These are phyloP conservation scores for Tylochromis polylepis DNA, from an alignment of 2,113 vertebrate species.

Conservation along the genomic window DNA sequence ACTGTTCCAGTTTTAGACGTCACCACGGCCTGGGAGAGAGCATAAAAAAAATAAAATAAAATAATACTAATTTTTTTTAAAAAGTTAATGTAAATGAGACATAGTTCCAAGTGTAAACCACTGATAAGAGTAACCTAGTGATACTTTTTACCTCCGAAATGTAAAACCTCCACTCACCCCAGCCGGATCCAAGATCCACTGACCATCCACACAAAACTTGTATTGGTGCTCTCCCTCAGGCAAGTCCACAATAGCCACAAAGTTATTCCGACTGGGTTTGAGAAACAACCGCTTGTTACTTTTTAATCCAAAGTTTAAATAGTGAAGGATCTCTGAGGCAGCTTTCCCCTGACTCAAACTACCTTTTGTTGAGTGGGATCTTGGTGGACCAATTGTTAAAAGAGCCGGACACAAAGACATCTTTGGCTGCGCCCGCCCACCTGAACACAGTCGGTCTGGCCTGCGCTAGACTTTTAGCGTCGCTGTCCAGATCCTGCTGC, in stretches of 20 bases:
- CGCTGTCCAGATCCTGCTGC: slow-evolving; percentile 90
- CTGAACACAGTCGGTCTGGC: slow-evolving; percentile 90
- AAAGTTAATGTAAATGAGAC: neutral
- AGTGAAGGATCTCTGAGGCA: neutral
- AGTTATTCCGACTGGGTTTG: slow-evolving; percentile 86
- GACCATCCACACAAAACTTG: slow-evolving; percentile 94
- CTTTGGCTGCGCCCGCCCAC: slow-evolving; percentile 87
- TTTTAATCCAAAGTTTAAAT: neutral
- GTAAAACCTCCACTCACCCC: slow-evolving; percentile 74
- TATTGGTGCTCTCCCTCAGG: slow-evolving; percentile 98
- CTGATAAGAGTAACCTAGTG: neutral
- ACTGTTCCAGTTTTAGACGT: slow-evolving; percentile 90
- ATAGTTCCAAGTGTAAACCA: neutral
- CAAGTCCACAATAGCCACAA: slow-evolving; percentile 91
- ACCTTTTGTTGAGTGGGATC: slow-evolving; percentile 95
- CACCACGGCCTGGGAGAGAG: slow-evolving; percentile 77
- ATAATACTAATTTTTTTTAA: too few relatives aligned
- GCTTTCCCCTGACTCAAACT: neutral
- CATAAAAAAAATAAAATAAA: too few relatives aligned
- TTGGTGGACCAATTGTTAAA: slow-evolving; percentile 96
- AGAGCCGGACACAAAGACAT: slow-evolving; percentile 92
- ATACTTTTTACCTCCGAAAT: neutral
- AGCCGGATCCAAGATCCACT: slow-evolving; percentile 91
- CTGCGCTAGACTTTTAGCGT: slow-evolving; percentile 76
- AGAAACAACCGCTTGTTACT: neutral